These are phyloP conservation scores for Protosalanx chinensis DNA, from an alignment of 2,797 vertebrate genomes.

Conservation along the genomic window DNA sequence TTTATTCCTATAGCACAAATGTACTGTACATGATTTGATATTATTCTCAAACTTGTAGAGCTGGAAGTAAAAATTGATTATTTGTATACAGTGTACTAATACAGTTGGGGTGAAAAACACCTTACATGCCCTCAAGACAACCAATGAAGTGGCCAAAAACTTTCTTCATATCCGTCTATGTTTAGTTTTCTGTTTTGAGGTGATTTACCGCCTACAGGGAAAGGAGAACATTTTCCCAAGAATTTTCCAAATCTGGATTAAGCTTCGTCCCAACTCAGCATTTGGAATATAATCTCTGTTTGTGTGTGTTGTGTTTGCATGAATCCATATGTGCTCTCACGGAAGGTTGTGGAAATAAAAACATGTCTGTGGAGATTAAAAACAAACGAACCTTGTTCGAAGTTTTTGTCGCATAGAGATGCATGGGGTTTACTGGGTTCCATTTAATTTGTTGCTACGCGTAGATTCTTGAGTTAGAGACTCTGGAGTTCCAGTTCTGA, in stretches of 20 bases:
- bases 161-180: background rate
- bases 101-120: no score
- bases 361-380: constrained; percentile 31
- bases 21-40: constrained; percentile 21
- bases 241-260: background rate
- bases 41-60: constrained; percentile 4
- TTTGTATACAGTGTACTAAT: constrained; percentile 21
- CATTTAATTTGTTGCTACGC: background rate
- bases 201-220: background rate
- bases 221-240: background rate
- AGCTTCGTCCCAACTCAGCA: constrained; percentile 4
- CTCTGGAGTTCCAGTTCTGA: no score
- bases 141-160: background rate
- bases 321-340: constrained; percentile 56
- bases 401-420: constrained; percentile 8
- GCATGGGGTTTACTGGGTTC: background rate
- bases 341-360: constrained; percentile 67
- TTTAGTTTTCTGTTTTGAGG: constrained; percentile 4
- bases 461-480: no score
- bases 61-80: constrained; percentile 12
- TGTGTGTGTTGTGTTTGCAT: constrained; percentile 61
- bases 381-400: background rate
- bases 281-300: constrained; percentile 24
- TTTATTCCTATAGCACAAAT: constrained; percentile 40
- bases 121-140: background rate